Evolutionary conservation across 2,888 invertebrate genomes (phyloP), one percentile per base, ranked within the genome.

Genomic region (Beris chalybata): DNA sequence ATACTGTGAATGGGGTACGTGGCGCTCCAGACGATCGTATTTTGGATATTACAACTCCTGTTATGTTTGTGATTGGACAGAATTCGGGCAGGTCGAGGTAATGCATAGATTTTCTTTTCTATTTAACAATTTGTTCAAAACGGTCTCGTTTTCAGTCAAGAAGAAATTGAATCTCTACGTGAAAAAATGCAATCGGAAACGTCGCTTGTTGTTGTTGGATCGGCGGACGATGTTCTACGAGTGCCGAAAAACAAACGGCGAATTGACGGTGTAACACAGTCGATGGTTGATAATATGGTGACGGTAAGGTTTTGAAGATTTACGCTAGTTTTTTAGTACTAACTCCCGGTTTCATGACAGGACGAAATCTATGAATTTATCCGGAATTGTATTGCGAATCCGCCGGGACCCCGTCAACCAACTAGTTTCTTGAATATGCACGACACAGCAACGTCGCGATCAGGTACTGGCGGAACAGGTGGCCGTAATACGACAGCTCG

Each of bases 31-130:
- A 92, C 73, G 93, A 93, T 78, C 85, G 85, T 4, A 77, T 93
- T 43, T 78, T 92, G 71, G 90, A 91, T 72, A 82, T 89, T 54
- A 86, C 86, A 71, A 86, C 87, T 65, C 92, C 93, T 0, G 86
- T 89, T 6, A 81, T 93, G 72, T 93, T 93, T 81, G 85, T 92
- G 0, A 85, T 91, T 69, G 93, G 93, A 3, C 90, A 93, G 76
- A 86, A 89, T 75, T 85, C 91, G 0, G 83, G 84, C 12, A 83
- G 86, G 67, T 81, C 84, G 13, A 81, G 82, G 86, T 86, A 79
- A 77, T 7, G 9, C 12, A 48, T 11, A 48, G 48, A 52, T 54
- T n/a, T 30, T 54, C 32, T 32, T 29, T 38, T 38, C 38, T 38
- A 38, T 7, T 31, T 32, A n/a, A 56, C 29, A 57, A 43, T 64